Percentiles rank a stretch among this genome's conserved stretches.
Conservation (phyloP, 2,888 invertebrate genomes). For the Drosophila siamana region DNA sequence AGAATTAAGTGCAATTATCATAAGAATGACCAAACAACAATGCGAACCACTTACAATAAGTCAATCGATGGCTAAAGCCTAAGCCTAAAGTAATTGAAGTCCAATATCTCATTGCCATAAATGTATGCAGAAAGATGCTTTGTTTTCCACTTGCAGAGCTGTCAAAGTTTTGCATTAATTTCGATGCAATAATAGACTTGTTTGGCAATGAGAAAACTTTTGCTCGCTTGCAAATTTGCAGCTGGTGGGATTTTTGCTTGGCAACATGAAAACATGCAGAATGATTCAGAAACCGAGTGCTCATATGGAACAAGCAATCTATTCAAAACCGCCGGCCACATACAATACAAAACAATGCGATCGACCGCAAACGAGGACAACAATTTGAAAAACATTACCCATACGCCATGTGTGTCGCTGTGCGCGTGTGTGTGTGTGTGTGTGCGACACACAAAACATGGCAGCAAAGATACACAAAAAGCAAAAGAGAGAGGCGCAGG, state of each 20-base stretch:
- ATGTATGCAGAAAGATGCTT: no score
- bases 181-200: not conserved
- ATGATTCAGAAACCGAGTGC: conserved; percentile 7
- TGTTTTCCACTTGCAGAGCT: not conserved
- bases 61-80: no score
- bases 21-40: no score
- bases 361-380: conserved; percentile 51
- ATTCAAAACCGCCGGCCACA: conserved; percentile 46
- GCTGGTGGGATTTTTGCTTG: conserved; percentile 9
- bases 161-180: not conserved
- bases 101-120: no score
- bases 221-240: conserved; percentile 9
- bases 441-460: conserved; percentile 52
- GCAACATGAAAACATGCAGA: conserved; percentile 9
- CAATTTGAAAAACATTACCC: conserved; percentile 78
- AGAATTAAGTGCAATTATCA: no score
- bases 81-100: no score
- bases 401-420: conserved; percentile 64
- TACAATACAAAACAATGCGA: conserved; percentile 50
- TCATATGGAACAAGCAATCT: conserved; percentile 38
- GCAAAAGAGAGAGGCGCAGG: conserved; percentile 5
- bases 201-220: not conserved
- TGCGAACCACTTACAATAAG: no score
- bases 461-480: conserved; percentile 34
- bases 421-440: no score